Evolutionary conservation across 2,888 invertebrate species (phyloP).

Genomic region (Mythimna ferrago): DNA sequence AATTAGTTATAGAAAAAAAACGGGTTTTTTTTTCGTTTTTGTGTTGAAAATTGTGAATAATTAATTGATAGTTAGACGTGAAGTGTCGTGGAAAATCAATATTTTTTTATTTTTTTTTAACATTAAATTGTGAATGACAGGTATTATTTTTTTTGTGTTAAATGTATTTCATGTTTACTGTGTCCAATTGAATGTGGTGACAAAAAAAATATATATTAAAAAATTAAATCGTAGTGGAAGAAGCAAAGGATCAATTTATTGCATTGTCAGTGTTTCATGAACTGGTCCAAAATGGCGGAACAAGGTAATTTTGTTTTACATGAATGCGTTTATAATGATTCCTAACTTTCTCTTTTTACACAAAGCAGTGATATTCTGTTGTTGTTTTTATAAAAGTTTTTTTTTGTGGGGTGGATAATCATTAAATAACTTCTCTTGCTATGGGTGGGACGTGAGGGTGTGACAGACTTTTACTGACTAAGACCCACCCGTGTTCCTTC

Average conservation of each 20-base stretch:
- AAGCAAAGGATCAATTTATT: conserved; percentile 3
- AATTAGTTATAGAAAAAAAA: neutral
- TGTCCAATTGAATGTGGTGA: neutral
- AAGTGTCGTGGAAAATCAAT: no score
- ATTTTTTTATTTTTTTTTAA: no score
- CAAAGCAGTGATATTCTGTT: neutral
- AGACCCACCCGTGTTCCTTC: no score
- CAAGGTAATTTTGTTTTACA: conserved; percentile 43
- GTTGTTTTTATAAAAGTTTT: neutral
- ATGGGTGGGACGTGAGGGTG: no score
- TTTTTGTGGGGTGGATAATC: neutral
- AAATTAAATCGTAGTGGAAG: neutral
- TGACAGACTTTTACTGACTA: no score
- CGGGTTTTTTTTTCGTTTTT: neutral
- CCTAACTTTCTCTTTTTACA: conserved; percentile 10
- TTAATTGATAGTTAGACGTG: no score
- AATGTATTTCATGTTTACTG: no score
- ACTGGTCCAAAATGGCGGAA: conserved; percentile 41
- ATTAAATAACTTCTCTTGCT: no score
- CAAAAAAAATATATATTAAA: no score
- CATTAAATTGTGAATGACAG: no score
- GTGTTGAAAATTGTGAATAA: neutral
- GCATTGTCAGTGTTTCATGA: conserved; percentile 43
- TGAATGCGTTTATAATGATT: conserved; percentile 2
- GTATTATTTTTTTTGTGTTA: no score